phyloP scores from a whole-genome alignment of 1,140 invertebrate species.

The Lineus longissimus region DNA sequence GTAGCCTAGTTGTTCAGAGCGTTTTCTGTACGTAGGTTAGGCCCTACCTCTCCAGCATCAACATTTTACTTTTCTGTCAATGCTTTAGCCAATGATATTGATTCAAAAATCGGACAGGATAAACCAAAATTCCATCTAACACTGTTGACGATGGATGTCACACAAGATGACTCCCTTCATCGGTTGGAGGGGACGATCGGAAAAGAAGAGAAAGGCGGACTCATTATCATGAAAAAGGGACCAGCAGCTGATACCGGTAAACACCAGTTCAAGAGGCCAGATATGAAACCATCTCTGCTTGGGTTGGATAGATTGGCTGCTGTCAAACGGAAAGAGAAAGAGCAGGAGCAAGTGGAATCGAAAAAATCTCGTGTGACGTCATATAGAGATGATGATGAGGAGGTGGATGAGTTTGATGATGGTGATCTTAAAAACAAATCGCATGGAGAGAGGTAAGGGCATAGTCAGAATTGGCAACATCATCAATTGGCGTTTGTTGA shows the following conservation, averaged over 20 bases:
- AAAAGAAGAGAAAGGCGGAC: conserved; percentile 71
- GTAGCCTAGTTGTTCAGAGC: no score
- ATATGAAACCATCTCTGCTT: conserved; percentile 64
- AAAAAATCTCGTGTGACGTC: conserved; percentile 54
- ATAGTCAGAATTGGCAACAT: conserved; percentile 3
- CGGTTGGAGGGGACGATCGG: conserved; percentile 76
- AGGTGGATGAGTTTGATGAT: conserved; percentile 50
- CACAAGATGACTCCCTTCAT: conserved; percentile 59
- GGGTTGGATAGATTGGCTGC: conserved; percentile 83
- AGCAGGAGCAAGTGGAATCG: conserved; percentile 41
- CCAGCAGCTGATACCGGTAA: conserved; percentile 56
- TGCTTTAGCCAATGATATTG: no score
- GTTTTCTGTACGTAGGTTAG: no score
- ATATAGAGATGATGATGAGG: conserved; percentile 63
- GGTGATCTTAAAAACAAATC: conserved; percentile 9
- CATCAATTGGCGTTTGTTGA: conserved; percentile 2
- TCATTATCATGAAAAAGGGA: conserved; percentile 73
- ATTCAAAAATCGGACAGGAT: no score
- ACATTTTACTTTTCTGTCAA: no score
- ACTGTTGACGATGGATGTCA: conserved; percentile 17
- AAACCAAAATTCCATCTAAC: no score
- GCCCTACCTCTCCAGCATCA: no score
- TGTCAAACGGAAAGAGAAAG: conserved; percentile 58
- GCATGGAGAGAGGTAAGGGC: conserved; percentile 18
- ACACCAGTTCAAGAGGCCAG: conserved; percentile 65